These are phyloP conservation scores for Telmatochromis brachygnathus DNA, from an alignment of 2,113 vertebrate species.

Conservation along the genomic window DNA sequence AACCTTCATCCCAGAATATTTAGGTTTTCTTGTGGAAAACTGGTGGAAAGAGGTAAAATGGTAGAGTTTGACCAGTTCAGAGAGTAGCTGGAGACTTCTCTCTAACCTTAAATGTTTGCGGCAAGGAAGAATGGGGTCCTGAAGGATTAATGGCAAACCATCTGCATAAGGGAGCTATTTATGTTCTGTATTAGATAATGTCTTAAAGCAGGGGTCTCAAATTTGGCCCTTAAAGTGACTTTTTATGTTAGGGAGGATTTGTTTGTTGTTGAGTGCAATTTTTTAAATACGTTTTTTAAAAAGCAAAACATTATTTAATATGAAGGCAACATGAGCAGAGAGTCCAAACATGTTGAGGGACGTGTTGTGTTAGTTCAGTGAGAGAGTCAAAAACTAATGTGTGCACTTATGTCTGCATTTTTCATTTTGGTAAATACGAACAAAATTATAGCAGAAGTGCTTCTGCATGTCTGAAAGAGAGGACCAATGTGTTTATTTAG, in stretches of 20 bases:
- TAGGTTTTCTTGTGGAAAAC: not conserved
- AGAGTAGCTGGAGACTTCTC: not conserved
- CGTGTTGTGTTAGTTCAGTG: not conserved
- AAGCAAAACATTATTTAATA: not conserved
- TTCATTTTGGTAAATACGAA: not conserved
- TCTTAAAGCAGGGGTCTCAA: not conserved
- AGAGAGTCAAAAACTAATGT: not conserved
- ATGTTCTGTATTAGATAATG: not conserved
- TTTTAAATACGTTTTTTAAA: not conserved
- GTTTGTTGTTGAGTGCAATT: not conserved
- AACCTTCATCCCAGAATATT: not conserved
- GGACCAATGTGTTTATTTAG: not conserved
- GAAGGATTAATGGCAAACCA: not conserved
- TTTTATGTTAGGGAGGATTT: not conserved
- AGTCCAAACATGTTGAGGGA: not conserved
- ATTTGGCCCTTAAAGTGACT: not conserved
- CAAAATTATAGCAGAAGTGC: too few species aligned
- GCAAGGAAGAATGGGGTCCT: not conserved
- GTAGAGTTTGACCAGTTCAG: not conserved
- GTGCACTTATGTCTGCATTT: not conserved
- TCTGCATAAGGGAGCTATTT: not conserved
- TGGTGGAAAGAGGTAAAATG: not conserved
- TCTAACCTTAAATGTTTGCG: not conserved
- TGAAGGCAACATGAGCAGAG: not conserved
- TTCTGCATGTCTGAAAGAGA: not conserved